Conservation (phyloP, 2,797 vertebrate species). For the Sarcophilus harrisii region DNA sequence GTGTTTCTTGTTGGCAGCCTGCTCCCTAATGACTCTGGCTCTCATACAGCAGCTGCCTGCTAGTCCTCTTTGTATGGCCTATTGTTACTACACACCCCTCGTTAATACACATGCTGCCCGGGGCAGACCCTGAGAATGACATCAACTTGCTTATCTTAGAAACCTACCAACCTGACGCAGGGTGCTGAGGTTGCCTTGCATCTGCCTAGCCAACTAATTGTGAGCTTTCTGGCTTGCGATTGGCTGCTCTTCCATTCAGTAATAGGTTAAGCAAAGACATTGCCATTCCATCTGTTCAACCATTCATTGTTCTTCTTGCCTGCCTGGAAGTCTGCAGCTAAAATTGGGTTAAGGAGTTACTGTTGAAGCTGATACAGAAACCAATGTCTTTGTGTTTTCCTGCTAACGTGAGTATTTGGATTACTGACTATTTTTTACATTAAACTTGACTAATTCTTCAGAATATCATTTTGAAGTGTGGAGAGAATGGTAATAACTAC, state of each 20-base stretch:
- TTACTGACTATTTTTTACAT: constrained; percentile 68
- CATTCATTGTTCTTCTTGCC: constrained; percentile 90
- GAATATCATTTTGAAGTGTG: constrained; percentile 39
- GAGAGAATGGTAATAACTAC: constrained; percentile 28
- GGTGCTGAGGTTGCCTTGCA: constrained; percentile 88
- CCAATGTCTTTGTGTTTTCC: constrained; percentile 88
- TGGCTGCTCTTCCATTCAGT: constrained; percentile 85
- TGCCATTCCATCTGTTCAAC: constrained; percentile 92
- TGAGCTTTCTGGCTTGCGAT: constrained; percentile 85
- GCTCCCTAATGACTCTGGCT: constrained; percentile 89
- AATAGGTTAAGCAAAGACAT: constrained; percentile 90
- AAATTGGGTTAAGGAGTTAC: constrained; percentile 87
- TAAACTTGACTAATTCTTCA: constrained; percentile 72
- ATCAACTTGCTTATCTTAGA: constrained; percentile 91
- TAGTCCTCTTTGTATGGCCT: constrained; percentile 90
- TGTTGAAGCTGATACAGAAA: constrained; percentile 86
- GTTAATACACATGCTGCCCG: constrained; percentile 91
- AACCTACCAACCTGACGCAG: constrained; percentile 88
- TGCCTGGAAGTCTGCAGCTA: constrained; percentile 88
- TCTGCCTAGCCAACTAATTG: constrained; percentile 89
- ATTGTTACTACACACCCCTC: constrained; percentile 92
- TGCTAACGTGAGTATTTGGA: constrained; percentile 86
- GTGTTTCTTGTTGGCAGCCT: constrained; percentile 91
- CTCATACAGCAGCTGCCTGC: constrained; percentile 93
- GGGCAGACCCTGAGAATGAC: constrained; percentile 88